A percentile compares a stretch with the other conserved stretches of the same genome.
These are phyloP conservation scores for Asarcornis scutulata DNA, from an alignment of 2,113 vertebrate genomes.

Conservation along the genomic window DNA sequence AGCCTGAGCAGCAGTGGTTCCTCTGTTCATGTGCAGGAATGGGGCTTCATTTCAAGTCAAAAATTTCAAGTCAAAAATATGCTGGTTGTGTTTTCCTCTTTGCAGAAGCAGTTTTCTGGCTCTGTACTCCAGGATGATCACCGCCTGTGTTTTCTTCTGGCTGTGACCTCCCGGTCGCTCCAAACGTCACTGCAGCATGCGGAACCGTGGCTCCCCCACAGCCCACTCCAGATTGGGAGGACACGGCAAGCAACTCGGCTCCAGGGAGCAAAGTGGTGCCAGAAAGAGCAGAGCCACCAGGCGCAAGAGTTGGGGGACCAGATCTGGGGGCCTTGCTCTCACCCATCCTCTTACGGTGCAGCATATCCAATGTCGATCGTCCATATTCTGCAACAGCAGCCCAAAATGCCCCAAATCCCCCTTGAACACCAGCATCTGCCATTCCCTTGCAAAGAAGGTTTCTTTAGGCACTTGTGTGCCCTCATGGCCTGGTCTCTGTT, in stretches of 20 bases:
- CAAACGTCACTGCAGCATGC: background rate
- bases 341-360: fast-evolving
- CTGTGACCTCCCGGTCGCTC: background rate
- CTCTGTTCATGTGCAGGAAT: background rate
- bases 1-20: background rate
- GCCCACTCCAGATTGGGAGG: background rate
- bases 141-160: slow-evolving; percentile 31
- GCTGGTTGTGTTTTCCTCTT: background rate
- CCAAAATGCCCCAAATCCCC: background rate
- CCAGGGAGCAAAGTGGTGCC: background rate
- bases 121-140: background rate
- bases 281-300: fast-evolving
- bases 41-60: too few species aligned
- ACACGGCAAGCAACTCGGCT: background rate
- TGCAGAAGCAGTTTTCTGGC: background rate
- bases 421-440: background rate
- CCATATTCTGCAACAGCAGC: background rate
- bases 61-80: background rate
- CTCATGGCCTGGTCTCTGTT: fast-evolving
- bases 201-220: background rate
- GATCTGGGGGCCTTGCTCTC: background rate
- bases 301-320: background rate
- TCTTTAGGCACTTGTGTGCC: background rate
- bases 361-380: fast-evolving
- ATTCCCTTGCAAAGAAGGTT: background rate